Percentiles rank a stretch among this genome's conserved stretches.
Evolutionary conservation across 2,888 invertebrate genomes (phyloP).

Genomic region (Drosophila differens): DNA sequence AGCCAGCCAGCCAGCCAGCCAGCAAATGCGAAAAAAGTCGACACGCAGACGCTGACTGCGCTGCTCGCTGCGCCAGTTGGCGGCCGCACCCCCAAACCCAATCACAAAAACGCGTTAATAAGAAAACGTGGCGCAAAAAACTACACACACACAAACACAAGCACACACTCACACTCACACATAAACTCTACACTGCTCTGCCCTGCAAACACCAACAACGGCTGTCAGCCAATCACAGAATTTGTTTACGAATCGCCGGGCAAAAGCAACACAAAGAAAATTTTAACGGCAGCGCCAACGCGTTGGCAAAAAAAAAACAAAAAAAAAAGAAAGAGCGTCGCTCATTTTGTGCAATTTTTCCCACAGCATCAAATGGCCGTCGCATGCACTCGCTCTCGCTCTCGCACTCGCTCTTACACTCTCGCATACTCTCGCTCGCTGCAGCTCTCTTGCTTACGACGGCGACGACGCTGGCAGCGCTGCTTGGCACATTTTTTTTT

Average conservation of each 20-base stretch:
- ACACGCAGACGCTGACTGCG: constrained; percentile 69
- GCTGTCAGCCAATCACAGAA: constrained; percentile 82
- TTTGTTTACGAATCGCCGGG: constrained; percentile 83
- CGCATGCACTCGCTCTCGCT: constrained; percentile 36
- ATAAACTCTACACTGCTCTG: constrained; percentile 18
- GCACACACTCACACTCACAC: constrained; percentile 1
- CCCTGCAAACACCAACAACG: constrained; percentile 29
- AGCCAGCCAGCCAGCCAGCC: constrained; percentile 29
- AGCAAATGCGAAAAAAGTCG: constrained; percentile 67
- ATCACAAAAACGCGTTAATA: constrained; percentile 83
- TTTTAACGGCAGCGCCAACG: constrained; percentile 49
- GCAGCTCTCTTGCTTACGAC: constrained; percentile 32
- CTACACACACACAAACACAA: constrained; percentile 57
- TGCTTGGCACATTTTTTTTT: constrained; percentile 72
- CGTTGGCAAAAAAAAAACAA: constrained; percentile 60
- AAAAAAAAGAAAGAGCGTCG: constrained; percentile 65
- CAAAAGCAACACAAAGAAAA: constrained; percentile 83
- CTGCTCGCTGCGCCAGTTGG: constrained; percentile 55
- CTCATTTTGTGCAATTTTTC: constrained; percentile 66
- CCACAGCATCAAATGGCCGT: constrained; percentile 61
- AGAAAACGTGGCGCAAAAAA: constrained; percentile 80
- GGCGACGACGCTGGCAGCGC: constrained; percentile 40
- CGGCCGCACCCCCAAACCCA: constrained; percentile 78
- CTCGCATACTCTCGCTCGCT: constrained; percentile 11
- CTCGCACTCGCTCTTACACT: constrained; percentile 32